Percentiles rank a stretch among this genome's conserved stretches.
Evolutionary conservation across 2,888 invertebrate species (phyloP).

Genomic region (Habroteleia sp.): DNA sequence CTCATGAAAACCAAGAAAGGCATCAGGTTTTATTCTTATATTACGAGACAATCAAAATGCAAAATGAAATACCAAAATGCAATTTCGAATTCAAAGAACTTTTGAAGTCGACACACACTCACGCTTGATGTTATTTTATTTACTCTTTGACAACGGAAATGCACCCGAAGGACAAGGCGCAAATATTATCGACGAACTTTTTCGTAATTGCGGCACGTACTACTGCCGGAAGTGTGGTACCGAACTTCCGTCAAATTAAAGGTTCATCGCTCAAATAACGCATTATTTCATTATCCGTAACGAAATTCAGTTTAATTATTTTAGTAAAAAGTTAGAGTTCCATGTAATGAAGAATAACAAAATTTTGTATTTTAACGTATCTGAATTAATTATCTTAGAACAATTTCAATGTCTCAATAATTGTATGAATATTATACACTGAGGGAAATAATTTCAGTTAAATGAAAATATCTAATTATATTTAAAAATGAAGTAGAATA

Average conservation of each 20-base stretch:
- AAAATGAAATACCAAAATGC: too few relatives aligned
- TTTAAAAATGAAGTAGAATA: too few relatives aligned
- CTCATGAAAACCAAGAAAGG: conserved; percentile 47
- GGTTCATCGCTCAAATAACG: conserved; percentile 6
- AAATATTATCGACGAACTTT: conserved; percentile 8
- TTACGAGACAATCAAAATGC: conserved; percentile 31
- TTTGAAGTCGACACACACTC: conserved; percentile 19
- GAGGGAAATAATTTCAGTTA: too few relatives aligned
- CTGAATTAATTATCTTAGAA: too few relatives aligned
- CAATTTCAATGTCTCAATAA: too few relatives aligned
- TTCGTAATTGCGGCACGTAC: conserved; percentile 47
- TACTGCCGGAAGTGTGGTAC: conserved; percentile 22
- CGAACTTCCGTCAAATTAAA: conserved; percentile 32
- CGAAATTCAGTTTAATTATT: too few relatives aligned
- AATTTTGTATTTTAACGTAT: too few relatives aligned
- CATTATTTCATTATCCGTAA: too few relatives aligned
- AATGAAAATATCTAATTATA: too few relatives aligned
- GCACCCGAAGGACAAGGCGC: conserved; percentile 8
- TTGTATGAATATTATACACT: too few relatives aligned
- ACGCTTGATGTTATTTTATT: conserved; percentile 10
- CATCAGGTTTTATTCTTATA: conserved; percentile 34
- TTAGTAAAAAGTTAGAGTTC: too few relatives aligned
- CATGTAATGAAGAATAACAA: too few relatives aligned
- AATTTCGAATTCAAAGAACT: conserved; percentile 46
- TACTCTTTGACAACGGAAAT: conserved; percentile 25